phyloP scores from a whole-genome alignment of 2,888 invertebrate species.

The Vandiemenella viatica region DNA sequence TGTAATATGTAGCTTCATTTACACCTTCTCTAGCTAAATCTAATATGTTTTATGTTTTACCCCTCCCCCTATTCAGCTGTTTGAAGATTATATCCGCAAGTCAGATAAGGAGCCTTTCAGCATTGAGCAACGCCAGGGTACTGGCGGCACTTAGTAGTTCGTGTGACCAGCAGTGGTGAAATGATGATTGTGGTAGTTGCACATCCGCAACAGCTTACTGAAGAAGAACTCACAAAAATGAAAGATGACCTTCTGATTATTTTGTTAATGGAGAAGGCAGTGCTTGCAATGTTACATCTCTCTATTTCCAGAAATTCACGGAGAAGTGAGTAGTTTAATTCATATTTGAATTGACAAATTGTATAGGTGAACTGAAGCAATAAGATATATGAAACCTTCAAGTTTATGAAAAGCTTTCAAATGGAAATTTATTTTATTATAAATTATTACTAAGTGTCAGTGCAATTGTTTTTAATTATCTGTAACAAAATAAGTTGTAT shows the following conservation, averaged over 20 bases:
- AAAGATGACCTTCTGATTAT: conserved; percentile 25
- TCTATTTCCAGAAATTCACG: conserved; percentile 30
- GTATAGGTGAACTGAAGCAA: too few relatives aligned
- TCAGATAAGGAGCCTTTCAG: conserved; percentile 29
- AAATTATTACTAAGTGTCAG: too few relatives aligned
- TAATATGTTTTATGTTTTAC: too few relatives aligned
- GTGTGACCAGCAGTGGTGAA: conserved; percentile 32
- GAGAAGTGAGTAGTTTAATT: conserved; percentile 28
- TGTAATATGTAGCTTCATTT: too few relatives aligned
- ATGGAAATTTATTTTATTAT: too few relatives aligned
- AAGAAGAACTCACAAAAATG: conserved; percentile 27
- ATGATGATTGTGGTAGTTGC: conserved; percentile 34
- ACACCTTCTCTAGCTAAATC: too few relatives aligned
- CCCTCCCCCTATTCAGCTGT: conserved; percentile 22
- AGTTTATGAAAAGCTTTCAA: too few relatives aligned
- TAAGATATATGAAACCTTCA: too few relatives aligned
- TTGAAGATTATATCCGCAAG: conserved; percentile 28
- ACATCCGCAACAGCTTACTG: conserved; percentile 28
- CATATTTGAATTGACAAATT: too few relatives aligned
- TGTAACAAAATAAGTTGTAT: too few relatives aligned
- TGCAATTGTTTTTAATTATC: too few relatives aligned
- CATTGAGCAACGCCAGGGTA: conserved; percentile 34
- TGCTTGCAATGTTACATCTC: conserved; percentile 27
- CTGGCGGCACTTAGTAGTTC: conserved; percentile 39
- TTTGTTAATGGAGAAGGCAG: conserved; percentile 27